Base-by-base conservation (phyloP, 2,888 invertebrate species). In the Cecidostiba fungosa region DNA sequence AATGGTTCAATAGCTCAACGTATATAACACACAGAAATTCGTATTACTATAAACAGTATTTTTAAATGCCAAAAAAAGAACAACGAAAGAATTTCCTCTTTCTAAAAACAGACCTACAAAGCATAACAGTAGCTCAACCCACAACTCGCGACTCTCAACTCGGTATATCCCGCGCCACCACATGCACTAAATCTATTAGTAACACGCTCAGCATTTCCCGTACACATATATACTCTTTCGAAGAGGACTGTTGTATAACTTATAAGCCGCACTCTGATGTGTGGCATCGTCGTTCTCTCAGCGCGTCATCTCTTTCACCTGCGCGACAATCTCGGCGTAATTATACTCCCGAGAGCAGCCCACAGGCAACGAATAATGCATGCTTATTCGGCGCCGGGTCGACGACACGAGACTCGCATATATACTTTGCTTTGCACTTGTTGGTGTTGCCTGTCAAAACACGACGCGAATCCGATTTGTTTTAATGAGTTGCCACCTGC, bases 291-390 rank as follows among this genome's bases (percentile, higher is more conserved):
- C 74, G 78, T 66, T 77, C 23, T 59, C 59, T 47, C 32, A 5
- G 23, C 8, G 32, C 16, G 23, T 47, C 32, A n/a, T n/a, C n/a
- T n/a, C n/a, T n/a, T n/a, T 62, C 74, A n/a, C 16, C 39, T 29
- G 10, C 29, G 62, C 79, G 36, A 70, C 73, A 74, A 82, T 82
- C 54, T 62, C 32, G 23, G 19, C 74, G 70, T 82, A 85, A 85
- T 85, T 85, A 79, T 76, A 74, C 82, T 76, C 85, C 14, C 3
- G 82, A 70, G 82, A 82, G 62, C 26, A 23, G 54, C 8, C 8
- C 8, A n/a, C n/a, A 32, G 85, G 59, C 74, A 74, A 84, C 69
- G 78, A 85, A 85, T 82, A 82, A 85, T 82, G 85, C 85, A 78
- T 85, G 82, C 76, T 79, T 79, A 85, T 82, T 82, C 77, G 16